Evolutionary conservation across 2,888 invertebrate genomes (phyloP).

Genomic region (Tachina lurida): DNA sequence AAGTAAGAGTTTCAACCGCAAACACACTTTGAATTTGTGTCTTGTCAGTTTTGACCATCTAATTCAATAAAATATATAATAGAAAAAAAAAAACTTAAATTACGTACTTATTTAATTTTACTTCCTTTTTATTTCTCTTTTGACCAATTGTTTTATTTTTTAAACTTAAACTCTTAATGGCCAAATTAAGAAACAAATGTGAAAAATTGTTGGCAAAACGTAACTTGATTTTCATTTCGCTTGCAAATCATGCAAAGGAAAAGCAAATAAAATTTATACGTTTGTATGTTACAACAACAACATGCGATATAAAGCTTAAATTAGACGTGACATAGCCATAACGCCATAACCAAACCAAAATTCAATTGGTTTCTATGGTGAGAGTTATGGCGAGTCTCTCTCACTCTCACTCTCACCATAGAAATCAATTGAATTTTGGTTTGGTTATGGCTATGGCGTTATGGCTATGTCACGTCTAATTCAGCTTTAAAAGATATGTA

Average conservation of each 20-base stretch:
- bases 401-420: too few species aligned
- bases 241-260: constrained; percentile 27
- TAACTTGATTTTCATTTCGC: constrained; percentile 47
- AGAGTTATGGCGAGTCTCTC: too few species aligned
- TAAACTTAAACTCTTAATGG: constrained; percentile 47
- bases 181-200: constrained; percentile 45
- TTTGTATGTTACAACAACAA: constrained; percentile 20
- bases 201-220: constrained; percentile 29
- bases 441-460: too few species aligned
- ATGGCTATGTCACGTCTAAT: too few species aligned
- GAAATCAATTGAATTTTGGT: too few species aligned
- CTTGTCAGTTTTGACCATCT: constrained; percentile 69
- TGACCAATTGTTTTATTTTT: neutral
- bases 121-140: constrained; percentile 58
- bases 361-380: too few species aligned
- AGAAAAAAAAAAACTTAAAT: constrained; percentile 48
- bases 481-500: too few species aligned
- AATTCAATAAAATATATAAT: constrained; percentile 30
- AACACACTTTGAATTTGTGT: constrained; percentile 8
- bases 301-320: too few species aligned
- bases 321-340: too few species aligned
- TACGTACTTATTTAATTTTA: constrained; percentile 62
- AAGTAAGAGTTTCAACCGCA: neutral
- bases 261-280: neutral
- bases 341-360: too few species aligned